A percentile compares a stretch with the other conserved stretches of the same genome.
These are phyloP conservation scores for Distichodus sexfasciatus DNA, from an alignment of 2,797 vertebrate genomes.

Conservation along the genomic window DNA sequence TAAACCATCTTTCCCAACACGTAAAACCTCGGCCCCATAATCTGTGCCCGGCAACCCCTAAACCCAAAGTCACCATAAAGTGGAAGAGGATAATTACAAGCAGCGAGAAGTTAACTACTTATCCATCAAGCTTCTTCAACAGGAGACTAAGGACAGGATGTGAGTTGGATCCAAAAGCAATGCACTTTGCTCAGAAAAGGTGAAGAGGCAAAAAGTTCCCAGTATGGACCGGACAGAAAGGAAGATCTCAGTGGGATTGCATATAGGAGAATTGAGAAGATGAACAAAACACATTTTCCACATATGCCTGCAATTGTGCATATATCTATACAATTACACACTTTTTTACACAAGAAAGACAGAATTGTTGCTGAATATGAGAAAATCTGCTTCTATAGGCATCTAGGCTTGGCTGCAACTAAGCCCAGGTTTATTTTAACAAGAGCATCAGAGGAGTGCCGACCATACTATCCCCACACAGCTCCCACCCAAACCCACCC, in stretches of 20 bases:
- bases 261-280: not conserved
- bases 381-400: too few relatives aligned
- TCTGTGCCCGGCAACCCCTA: not conserved
- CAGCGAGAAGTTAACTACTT: constrained; percentile 7
- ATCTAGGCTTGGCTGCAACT: too few relatives aligned
- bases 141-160: constrained; percentile 3
- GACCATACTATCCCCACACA: not conserved
- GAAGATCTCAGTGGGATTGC: too few relatives aligned
- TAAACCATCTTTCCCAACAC: not conserved
- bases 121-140: constrained; percentile 16
- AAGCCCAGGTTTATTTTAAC: too few relatives aligned
- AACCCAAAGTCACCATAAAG: constrained; percentile 19
- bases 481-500: not conserved
- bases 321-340: too few relatives aligned
- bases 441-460: not conserved
- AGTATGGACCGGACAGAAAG: not conserved
- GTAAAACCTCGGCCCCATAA: constrained; percentile 14
- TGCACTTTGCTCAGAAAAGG: not conserved
- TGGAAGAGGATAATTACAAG: constrained; percentile 12
- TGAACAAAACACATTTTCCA: not conserved
- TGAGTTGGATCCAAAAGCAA: constrained; percentile 20
- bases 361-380: too few relatives aligned
- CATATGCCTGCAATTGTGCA: too few relatives aligned
- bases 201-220: not conserved
- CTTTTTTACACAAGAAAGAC: too few relatives aligned